Evolutionary conservation across 2,797 vertebrate genomes (phyloP).

Genomic region (Heterohyrax brucei): DNA sequence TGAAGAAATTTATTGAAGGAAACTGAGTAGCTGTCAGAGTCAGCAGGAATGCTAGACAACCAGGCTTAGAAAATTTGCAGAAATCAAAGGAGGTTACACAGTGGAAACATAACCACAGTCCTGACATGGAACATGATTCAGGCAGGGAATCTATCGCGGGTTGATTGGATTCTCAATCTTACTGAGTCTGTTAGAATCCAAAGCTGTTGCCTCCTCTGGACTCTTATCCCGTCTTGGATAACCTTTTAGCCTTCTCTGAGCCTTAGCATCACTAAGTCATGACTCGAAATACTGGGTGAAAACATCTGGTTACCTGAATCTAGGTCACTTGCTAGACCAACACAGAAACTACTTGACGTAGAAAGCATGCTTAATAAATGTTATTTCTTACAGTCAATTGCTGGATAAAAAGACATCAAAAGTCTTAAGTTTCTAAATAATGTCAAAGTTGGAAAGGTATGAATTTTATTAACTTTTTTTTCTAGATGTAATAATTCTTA

Average conservation of each 20-base stretch:
- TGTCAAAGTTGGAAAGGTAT: background rate
- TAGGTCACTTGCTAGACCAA: background rate
- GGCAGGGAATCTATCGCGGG: background rate
- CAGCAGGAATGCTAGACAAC: background rate
- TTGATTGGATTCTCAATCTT: background rate
- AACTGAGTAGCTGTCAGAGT: background rate
- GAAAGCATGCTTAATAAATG: background rate
- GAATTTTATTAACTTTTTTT: constrained; percentile 17
- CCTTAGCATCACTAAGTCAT: background rate
- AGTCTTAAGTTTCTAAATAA: constrained; percentile 15
- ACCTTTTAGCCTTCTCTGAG: background rate
- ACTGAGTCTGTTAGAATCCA: background rate
- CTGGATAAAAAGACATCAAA: background rate
- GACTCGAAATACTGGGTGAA: background rate
- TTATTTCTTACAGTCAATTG: background rate
- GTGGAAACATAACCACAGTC: background rate
- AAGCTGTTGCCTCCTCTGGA: background rate
- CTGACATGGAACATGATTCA: background rate
- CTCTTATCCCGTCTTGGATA: background rate
- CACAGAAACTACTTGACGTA: constrained; percentile 18
- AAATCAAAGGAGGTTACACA: background rate
- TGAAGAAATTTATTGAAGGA: constrained; percentile 18
- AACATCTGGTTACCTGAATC: background rate
- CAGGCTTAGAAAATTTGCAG: background rate
- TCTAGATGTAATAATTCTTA: constrained; percentile 44